A percentile compares a stretch with the other conserved stretches of the same genome.
Conservation (phyloP, 2,888 invertebrate genomes). For the Eristalis pertinax region DNA sequence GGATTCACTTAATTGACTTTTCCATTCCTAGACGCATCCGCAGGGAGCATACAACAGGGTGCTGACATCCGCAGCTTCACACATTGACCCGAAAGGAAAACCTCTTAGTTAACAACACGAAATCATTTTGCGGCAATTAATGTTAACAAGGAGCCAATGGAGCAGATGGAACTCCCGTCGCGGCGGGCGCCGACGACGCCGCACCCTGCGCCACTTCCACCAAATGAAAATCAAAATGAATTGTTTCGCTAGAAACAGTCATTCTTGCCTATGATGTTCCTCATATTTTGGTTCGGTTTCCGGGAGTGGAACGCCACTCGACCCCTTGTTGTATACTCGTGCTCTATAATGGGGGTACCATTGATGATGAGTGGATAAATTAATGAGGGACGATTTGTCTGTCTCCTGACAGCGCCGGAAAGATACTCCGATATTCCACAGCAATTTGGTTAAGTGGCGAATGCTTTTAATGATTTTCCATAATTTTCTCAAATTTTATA, state of each 20-base stretch:
- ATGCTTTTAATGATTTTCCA: constrained; percentile 68
- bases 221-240: constrained; percentile 54
- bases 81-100: constrained; percentile 67
- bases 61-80: constrained; percentile 68
- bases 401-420: constrained; percentile 26
- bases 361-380: constrained; percentile 80
- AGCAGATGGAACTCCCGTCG: constrained; percentile 58
- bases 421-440: constrained; percentile 24
- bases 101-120: constrained; percentile 69
- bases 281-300: constrained; percentile 53
- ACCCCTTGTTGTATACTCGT: not conserved
- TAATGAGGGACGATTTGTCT: constrained; percentile 80
- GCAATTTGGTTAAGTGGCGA: constrained; percentile 70
- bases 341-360: constrained; percentile 56
- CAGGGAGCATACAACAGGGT: constrained; percentile 43
- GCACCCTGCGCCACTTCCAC: constrained; percentile 36
- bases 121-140: constrained; percentile 72
- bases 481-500: constrained; percentile 67
- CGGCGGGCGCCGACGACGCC: constrained; percentile 11
- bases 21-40: constrained; percentile 44
- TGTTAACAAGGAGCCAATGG: constrained; percentile 72
- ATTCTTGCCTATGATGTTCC: constrained; percentile 34
- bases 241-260: constrained; percentile 41
- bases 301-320: constrained; percentile 49
- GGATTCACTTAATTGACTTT: constrained; percentile 66